These are phyloP conservation scores for Meleagris gallopavo DNA, from an alignment of 2,113 vertebrate genomes.

Conservation along the genomic window DNA sequence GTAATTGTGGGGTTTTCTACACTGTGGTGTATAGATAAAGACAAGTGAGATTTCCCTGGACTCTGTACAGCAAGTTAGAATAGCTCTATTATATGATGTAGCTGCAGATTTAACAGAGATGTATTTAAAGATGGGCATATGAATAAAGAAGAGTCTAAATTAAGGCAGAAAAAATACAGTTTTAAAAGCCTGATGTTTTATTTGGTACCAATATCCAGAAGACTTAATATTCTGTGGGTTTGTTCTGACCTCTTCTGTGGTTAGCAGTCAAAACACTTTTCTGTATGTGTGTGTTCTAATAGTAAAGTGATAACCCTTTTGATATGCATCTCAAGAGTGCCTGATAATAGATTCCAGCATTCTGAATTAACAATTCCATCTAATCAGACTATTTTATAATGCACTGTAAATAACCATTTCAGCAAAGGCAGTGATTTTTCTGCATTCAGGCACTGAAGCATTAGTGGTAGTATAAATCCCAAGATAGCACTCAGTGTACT, in stretches of 20 bases:
- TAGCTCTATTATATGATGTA: neutral
- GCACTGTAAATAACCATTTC: neutral
- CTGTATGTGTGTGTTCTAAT: neutral
- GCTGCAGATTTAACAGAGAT: neutral
- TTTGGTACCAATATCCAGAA: neutral
- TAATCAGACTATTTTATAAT: neutral
- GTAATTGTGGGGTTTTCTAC: neutral
- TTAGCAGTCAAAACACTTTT: neutral
- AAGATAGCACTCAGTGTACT: slow-evolving; percentile 11
- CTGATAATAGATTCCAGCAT: neutral
- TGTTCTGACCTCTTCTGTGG: neutral
- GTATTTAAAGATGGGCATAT: neutral
- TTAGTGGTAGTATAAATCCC: neutral
- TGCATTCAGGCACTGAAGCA: neutral
- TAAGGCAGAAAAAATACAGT: neutral
- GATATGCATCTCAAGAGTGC: neutral
- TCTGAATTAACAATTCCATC: neutral
- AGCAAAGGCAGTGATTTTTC: neutral
- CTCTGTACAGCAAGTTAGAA: neutral
- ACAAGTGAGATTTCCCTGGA: neutral
- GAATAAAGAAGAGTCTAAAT: neutral
- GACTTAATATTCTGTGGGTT: neutral
- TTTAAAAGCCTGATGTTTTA: neutral
- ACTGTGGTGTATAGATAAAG: neutral
- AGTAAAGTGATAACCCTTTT: neutral